Conservation (phyloP, 2,888 invertebrate genomes). For the Periphyllus acericola region DNA sequence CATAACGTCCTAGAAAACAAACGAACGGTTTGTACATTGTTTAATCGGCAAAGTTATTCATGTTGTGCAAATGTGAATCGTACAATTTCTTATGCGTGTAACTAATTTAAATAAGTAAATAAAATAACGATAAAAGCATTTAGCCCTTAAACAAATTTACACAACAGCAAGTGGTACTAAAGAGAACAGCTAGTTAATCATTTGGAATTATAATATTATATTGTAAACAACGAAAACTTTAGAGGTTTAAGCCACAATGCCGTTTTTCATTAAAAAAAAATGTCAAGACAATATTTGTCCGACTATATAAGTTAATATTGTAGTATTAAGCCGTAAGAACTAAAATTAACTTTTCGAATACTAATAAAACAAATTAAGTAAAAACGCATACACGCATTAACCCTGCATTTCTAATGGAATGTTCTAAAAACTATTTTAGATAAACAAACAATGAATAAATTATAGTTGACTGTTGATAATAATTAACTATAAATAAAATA, state of each 20-base stretch:
- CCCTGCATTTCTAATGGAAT: too few relatives aligned
- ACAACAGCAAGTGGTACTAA: not conserved
- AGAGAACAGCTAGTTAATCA: conserved; percentile 17
- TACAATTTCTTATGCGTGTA: not conserved
- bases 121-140: conserved; percentile 30
- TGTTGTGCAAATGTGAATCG: not conserved
- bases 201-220: conserved; percentile 15
- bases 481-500: too few relatives aligned
- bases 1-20: not conserved
- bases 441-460: too few relatives aligned
- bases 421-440: too few relatives aligned
- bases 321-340: too few relatives aligned
- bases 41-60: conserved; percentile 32
- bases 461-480: too few relatives aligned
- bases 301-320: too few relatives aligned
- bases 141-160: conserved; percentile 5
- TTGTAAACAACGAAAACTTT: not conserved
- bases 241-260: not conserved
- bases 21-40: not conserved
- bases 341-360: too few relatives aligned
- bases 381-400: too few relatives aligned
- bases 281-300: too few relatives aligned
- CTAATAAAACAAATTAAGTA: too few relatives aligned
- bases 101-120: conserved; percentile 39
- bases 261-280: not conserved